Percentiles rank a stretch among this genome's conserved stretches.
phyloP scores from a whole-genome alignment of 2,113 vertebrate species.

The Elanus axillaris region DNA sequence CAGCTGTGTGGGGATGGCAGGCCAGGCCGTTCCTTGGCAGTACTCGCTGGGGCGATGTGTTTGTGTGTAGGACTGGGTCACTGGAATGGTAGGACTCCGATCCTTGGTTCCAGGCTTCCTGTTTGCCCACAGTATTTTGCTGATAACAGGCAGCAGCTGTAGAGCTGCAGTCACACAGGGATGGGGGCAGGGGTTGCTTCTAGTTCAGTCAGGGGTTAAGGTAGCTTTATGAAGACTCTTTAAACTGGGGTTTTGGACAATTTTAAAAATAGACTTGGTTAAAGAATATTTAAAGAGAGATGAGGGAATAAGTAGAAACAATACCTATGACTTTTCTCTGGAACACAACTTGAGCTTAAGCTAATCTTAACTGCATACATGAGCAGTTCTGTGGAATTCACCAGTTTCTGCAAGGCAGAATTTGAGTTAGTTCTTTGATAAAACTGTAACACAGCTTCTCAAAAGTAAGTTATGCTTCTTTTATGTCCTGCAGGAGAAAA shows the following conservation, averaged over 20 bases:
- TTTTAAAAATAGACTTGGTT: neutral
- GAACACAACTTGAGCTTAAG: neutral
- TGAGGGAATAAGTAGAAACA: accelerated
- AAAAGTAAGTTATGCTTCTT: neutral
- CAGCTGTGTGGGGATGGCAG: neutral
- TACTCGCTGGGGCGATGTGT: accelerated
- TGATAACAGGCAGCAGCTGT: neutral
- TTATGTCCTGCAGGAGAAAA: constrained; percentile 85
- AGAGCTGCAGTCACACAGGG: neutral
- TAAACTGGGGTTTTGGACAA: neutral
- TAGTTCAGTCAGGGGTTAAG: neutral
- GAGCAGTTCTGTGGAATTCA: neutral
- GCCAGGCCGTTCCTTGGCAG: accelerated
- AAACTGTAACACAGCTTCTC: neutral
- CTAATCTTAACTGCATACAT: neutral
- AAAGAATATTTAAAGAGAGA: neutral
- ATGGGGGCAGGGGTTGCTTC: neutral
- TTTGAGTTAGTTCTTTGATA: neutral
- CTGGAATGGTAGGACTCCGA: neutral
- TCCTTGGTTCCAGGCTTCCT: neutral
- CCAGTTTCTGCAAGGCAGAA: neutral
- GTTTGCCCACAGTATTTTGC: neutral
- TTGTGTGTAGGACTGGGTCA: neutral
- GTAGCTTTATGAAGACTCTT: neutral
- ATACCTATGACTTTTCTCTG: neutral